phyloP scores from a whole-genome alignment of 2,113 vertebrate genomes.

The Rhinoptilus africanus region DNA sequence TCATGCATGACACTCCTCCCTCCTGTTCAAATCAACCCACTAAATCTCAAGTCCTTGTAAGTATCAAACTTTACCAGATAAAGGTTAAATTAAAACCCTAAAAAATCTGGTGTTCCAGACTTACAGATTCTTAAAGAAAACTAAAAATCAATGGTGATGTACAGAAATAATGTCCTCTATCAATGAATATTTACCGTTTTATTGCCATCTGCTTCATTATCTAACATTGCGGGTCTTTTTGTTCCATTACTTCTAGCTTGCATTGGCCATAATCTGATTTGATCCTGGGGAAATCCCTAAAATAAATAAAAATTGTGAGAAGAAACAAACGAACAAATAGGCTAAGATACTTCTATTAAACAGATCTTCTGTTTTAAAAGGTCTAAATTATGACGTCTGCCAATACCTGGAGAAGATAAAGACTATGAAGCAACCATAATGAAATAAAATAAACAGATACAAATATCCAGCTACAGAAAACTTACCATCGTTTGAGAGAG shows the following conservation, averaged over 20 bases:
- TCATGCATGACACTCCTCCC: background rate
- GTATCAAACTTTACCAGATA: background rate
- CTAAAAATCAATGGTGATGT: background rate
- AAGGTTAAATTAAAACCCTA: background rate
- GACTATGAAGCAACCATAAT: background rate
- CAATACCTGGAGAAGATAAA: background rate
- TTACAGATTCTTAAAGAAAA: background rate
- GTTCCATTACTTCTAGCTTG: slow-evolving; percentile 98
- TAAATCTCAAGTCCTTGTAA: background rate
- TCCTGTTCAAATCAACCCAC: background rate
- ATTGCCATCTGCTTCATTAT: slow-evolving; percentile 96
- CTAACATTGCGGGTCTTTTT: slow-evolving; percentile 96
- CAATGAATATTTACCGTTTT: slow-evolving; percentile 85
- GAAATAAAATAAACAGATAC: background rate
- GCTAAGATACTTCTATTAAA: background rate
- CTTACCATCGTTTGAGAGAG: slow-evolving; percentile 99
- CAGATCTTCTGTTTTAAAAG: background rate
- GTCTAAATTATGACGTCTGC: background rate
- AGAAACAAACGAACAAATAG: background rate
- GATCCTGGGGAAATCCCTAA: slow-evolving; percentile 98
- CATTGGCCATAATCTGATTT: slow-evolving; percentile 99
- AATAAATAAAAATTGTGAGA: background rate
- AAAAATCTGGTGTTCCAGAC: background rate
- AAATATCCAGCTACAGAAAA: background rate
- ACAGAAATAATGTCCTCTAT: background rate